Base-by-base conservation (phyloP, 1,140 invertebrate species). In the Rhyacophila brunnea region DNA sequence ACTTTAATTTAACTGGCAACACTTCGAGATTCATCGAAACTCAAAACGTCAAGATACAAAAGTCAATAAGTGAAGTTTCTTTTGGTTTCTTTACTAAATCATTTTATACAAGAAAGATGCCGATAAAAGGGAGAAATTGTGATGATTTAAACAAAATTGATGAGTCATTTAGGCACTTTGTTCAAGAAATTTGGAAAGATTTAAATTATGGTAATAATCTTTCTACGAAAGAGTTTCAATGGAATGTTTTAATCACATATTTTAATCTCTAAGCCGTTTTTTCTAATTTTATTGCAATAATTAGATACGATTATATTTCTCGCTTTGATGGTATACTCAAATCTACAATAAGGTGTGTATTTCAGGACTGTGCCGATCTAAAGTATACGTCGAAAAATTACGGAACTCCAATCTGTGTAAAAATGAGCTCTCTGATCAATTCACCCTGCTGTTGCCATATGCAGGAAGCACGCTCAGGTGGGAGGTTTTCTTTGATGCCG, bases 381-480 rank as follows among this genome's bases (percentile, higher is more conserved):
- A 64, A 48, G 46, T 60, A n/a, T 57, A 64, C 14, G 44, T 64
- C 52, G 62, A 64, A 48, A 60, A 60, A 35, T 20, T 64, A 6
- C 50, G 53, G 1, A 60, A 18, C 50, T 61, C 58, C 6, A 38
- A 14, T 18, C 38, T 17, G 32, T 44, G 44, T 38, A 61, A 53
- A 34, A 58, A 50, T 14, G 13, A 18, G 4, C 49, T 61, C 1
- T 68, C 66, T 13, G 71, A 75, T 62, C 71, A 73, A 40, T 77
- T 77, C 46, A 69, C 68, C 9, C 48, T 78, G 15, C 49, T 62
- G 1, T 71, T 78, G 57, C 74, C 75, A 11, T 77, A 74, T 45
- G 74, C 71, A 19, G 71, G 68, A 19, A 63, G 70, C 10, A 62
- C 49, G 23, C 59, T 78, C 4, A 65, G 60, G 20, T 77, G 73